Evolutionary conservation across 2,888 invertebrate genomes (phyloP).

Genomic region (Phasia obesa): DNA sequence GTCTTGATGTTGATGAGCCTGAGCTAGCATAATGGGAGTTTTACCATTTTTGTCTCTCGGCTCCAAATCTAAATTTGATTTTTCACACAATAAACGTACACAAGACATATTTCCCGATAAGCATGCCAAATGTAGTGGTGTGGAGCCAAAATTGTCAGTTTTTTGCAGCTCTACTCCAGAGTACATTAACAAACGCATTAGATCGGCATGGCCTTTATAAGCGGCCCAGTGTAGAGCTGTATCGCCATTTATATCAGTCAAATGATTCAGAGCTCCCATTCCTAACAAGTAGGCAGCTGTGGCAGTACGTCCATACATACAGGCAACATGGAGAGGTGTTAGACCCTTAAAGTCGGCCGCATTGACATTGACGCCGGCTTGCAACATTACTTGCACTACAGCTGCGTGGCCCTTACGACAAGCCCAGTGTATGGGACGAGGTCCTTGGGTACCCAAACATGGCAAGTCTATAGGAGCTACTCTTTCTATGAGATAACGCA

Average conservation of each 20-base stretch:
- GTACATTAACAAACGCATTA: conserved; percentile 93
- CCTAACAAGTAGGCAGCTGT: conserved; percentile 95
- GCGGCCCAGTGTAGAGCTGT: conserved; percentile 97
- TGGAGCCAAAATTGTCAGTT: conserved; percentile 95
- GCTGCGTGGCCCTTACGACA: conserved; percentile 96
- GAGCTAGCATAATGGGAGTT: conserved; percentile 94
- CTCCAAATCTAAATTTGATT: conserved; percentile 94
- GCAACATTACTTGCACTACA: conserved; percentile 89
- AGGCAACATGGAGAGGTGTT: conserved; percentile 95
- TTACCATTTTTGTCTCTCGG: conserved; percentile 95
- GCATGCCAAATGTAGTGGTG: conserved; percentile 94
- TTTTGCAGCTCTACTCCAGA: conserved; percentile 95
- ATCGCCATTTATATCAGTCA: conserved; percentile 96
- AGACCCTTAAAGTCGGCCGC: conserved; percentile 93
- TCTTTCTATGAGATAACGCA: conserved; percentile 92
- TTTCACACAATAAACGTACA: conserved; percentile 93
- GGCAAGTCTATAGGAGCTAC: conserved; percentile 93
- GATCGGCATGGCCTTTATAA: conserved; percentile 93
- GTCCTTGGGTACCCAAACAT: conserved; percentile 91
- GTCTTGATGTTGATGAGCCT: conserved; percentile 93
- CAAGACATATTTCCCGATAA: conserved; percentile 93
- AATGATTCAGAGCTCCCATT: conserved; percentile 92
- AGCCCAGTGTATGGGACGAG: conserved; percentile 96
- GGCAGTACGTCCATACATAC: conserved; percentile 95
- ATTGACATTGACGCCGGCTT: conserved; percentile 94